Evolutionary conservation across 92 coral and sea anemone genomes (phyloP).

Genomic region (Actinostola sp.): DNA sequence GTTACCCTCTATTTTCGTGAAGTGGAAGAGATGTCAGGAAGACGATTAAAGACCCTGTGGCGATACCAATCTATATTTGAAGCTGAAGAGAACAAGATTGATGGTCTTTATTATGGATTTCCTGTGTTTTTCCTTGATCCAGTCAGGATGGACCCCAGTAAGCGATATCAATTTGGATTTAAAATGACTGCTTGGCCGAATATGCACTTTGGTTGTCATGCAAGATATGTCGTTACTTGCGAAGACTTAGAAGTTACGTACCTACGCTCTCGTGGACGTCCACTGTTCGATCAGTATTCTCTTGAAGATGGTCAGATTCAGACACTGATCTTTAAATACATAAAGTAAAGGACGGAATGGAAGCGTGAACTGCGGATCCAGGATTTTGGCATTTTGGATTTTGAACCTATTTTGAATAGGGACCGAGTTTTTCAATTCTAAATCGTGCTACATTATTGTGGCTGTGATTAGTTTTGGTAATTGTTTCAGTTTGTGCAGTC

Average conservation of each 20-base stretch:
- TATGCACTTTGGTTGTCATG: background rate
- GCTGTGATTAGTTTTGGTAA: too few species aligned
- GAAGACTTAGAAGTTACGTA: background rate
- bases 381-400: too few species aligned
- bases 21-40: background rate
- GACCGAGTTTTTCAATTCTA: too few species aligned
- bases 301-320: slow-evolving; percentile 1
- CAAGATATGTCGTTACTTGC: background rate
- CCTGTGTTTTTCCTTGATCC: background rate
- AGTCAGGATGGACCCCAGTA: background rate
- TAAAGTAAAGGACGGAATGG: too few species aligned
- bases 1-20: background rate
- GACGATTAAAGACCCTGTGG: background rate
- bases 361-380: too few species aligned
- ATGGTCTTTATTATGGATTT: background rate
- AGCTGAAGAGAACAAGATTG: background rate
- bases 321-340: background rate
- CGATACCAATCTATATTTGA: background rate
- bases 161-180: background rate
- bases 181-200: background rate
- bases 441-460: too few species aligned
- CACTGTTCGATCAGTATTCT: background rate
- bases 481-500: too few species aligned
- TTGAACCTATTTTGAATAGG: too few species aligned
- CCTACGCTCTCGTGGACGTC: background rate